These are phyloP conservation scores for Corythucha ciliata DNA, from an alignment of 2,888 invertebrate species.

Conservation along the genomic window DNA sequence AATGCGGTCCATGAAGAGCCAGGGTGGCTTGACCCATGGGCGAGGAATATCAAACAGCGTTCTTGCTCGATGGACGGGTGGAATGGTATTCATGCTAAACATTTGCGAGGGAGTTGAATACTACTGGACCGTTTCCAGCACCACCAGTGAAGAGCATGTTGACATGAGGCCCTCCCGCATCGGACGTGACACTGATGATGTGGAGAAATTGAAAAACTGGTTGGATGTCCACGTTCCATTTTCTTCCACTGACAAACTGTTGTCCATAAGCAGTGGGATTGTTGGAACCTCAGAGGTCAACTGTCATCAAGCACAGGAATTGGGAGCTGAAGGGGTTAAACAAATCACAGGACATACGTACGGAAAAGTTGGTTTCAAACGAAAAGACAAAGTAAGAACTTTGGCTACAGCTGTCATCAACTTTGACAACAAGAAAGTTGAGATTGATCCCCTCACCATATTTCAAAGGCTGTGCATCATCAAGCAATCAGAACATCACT, in stretches of 20 bases:
- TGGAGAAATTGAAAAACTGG: slow-evolving; percentile 32
- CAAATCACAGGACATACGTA: slow-evolving; percentile 29
- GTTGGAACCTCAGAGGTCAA: slow-evolving; percentile 28
- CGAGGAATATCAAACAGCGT: slow-evolving; percentile 30
- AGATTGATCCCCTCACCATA: slow-evolving; percentile 32
- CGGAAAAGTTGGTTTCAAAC: slow-evolving; percentile 17
- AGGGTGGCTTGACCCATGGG: slow-evolving; percentile 29
- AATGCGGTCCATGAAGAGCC: slow-evolving; percentile 36
- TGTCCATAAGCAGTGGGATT: slow-evolving; percentile 31
- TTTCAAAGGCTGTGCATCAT: slow-evolving; percentile 34
- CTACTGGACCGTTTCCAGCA: slow-evolving; percentile 32
- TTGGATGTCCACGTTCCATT: slow-evolving; percentile 34
- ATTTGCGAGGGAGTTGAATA: slow-evolving; percentile 31
- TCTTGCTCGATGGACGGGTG: slow-evolving; percentile 29
- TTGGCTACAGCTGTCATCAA: slow-evolving; percentile 11
- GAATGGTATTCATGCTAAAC: slow-evolving; percentile 29
- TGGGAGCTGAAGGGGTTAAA: slow-evolving; percentile 25
- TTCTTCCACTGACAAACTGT: slow-evolving; percentile 16
- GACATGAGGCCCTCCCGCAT: slow-evolving; percentile 31
- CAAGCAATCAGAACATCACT: slow-evolving; percentile 29
- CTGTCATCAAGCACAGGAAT: slow-evolving; percentile 32
- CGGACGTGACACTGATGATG: slow-evolving; percentile 31
- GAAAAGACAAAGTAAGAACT: slow-evolving; percentile 12
- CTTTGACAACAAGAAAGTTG: slow-evolving; percentile 6
- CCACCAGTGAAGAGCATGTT: slow-evolving; percentile 18